These are phyloP conservation scores for Albula goreensis DNA, from an alignment of 2,113 vertebrate species.

Conservation along the genomic window DNA sequence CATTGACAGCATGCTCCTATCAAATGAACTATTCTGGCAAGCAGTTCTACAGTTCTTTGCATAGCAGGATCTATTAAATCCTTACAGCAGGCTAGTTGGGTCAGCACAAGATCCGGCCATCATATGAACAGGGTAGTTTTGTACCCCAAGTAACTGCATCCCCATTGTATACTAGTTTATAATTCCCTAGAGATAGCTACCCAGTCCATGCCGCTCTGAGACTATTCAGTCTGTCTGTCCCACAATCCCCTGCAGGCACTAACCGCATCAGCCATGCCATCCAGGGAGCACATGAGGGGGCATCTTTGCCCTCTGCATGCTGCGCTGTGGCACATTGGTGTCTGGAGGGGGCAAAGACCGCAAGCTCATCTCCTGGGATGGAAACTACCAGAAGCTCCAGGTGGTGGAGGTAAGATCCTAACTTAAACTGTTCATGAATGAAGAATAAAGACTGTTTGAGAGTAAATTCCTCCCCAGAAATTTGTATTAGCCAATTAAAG, in stretches of 20 bases:
- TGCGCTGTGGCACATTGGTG: slow-evolving; percentile 88
- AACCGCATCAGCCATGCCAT: slow-evolving; percentile 92
- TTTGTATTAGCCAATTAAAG: too few species aligned
- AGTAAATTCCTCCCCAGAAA: background rate
- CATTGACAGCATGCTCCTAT: background rate
- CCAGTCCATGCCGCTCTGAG: background rate
- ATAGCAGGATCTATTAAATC: background rate
- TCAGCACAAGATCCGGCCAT: background rate
- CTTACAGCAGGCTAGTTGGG: too few species aligned
- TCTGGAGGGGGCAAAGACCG: slow-evolving; percentile 94
- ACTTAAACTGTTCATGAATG: background rate
- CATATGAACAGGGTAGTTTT: background rate
- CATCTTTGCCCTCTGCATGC: slow-evolving; percentile 93
- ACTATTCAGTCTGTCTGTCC: slow-evolving; percentile 22
- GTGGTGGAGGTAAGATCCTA: slow-evolving; percentile 79
- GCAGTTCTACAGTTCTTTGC: background rate
- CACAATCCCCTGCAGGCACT: slow-evolving; percentile 74
- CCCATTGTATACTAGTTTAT: background rate
- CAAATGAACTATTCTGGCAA: background rate
- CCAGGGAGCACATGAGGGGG: slow-evolving; percentile 94
- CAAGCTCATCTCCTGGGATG: slow-evolving; percentile 89
- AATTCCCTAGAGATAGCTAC: background rate
- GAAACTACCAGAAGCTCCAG: slow-evolving; percentile 88
- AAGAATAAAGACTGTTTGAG: too few species aligned
- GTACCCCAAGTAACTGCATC: background rate